phyloP scores from a whole-genome alignment of 1,140 invertebrate species.

The Globodera ellingtonae region DNA sequence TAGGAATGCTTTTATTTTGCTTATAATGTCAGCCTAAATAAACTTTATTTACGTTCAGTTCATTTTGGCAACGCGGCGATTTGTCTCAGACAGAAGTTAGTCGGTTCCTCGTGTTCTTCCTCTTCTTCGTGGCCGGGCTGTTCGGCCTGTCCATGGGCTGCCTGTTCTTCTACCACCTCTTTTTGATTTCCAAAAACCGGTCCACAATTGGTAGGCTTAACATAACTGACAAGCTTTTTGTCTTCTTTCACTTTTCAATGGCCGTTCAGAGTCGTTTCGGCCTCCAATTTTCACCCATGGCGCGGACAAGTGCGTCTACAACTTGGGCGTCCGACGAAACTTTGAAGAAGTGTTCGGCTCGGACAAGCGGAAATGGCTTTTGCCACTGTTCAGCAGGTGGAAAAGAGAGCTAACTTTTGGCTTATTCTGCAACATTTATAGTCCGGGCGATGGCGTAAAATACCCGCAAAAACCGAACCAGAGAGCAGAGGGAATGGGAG shows the following conservation, averaged over 20 bases:
- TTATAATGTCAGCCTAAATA: not conserved
- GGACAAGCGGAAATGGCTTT: constrained; percentile 35
- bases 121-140: constrained; percentile 49
- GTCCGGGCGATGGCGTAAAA: constrained; percentile 41
- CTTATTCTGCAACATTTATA: constrained; percentile 4
- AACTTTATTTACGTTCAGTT: not conserved
- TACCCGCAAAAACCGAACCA: constrained; percentile 30
- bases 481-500: not conserved
- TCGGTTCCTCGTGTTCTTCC: constrained; percentile 41
- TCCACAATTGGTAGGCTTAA: constrained; percentile 41
- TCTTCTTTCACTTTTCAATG: constrained; percentile 1
- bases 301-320: constrained; percentile 45
- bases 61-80: constrained; percentile 33
- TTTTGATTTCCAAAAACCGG: constrained; percentile 40
- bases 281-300: constrained; percentile 50
- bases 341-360: constrained; percentile 47
- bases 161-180: constrained; percentile 50
- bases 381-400: constrained; percentile 48
- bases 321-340: constrained; percentile 37
- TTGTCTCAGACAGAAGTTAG: constrained; percentile 5
- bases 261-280: constrained; percentile 47
- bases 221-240: not conserved
- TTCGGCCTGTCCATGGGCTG: constrained; percentile 48
- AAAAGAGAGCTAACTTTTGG: not conserved
- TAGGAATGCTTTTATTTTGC: not conserved